These are phyloP conservation scores for Vulpes vulpes DNA, from an alignment of 2,113 vertebrate genomes.

Conservation along the genomic window DNA sequence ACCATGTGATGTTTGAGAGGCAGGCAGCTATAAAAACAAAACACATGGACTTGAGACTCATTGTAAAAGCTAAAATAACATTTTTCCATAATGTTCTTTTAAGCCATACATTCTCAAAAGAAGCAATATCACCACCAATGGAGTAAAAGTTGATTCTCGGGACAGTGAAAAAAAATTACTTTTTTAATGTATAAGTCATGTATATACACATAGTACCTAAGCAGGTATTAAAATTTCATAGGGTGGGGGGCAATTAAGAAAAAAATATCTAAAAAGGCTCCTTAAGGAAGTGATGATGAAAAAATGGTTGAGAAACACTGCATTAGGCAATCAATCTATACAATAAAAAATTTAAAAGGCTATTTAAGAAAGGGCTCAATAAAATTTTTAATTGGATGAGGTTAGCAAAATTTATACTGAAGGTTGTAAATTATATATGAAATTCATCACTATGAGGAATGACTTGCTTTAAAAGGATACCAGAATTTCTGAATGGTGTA, in stretches of 20 bases:
- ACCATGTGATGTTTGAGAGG: slow-evolving; percentile 94
- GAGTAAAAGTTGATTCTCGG: not conserved
- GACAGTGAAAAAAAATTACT: not conserved
- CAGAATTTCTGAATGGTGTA: slow-evolving; percentile 38
- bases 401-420: slow-evolving; percentile 51
- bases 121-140: not conserved
- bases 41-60: not conserved
- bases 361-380: not conserved
- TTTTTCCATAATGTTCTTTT: not conserved
- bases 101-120: not conserved
- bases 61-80: slow-evolving; percentile 5
- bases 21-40: slow-evolving; percentile 91
- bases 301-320: not conserved
- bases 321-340: slow-evolving; percentile 1
- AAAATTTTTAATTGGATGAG: slow-evolving; percentile 22
- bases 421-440: slow-evolving; percentile 47
- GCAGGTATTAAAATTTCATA: slow-evolving; percentile 57
- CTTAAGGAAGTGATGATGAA: slow-evolving; percentile 9
- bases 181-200: not conserved
- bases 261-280: not conserved
- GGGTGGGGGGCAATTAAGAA: not conserved
- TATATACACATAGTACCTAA: not conserved
- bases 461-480: slow-evolving; percentile 44
- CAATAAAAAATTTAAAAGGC: slow-evolving; percentile 48
- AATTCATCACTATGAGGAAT: slow-evolving; percentile 58